phyloP scores from a whole-genome alignment of 1,140 invertebrate species.

The Bombus pyrosoma region DNA sequence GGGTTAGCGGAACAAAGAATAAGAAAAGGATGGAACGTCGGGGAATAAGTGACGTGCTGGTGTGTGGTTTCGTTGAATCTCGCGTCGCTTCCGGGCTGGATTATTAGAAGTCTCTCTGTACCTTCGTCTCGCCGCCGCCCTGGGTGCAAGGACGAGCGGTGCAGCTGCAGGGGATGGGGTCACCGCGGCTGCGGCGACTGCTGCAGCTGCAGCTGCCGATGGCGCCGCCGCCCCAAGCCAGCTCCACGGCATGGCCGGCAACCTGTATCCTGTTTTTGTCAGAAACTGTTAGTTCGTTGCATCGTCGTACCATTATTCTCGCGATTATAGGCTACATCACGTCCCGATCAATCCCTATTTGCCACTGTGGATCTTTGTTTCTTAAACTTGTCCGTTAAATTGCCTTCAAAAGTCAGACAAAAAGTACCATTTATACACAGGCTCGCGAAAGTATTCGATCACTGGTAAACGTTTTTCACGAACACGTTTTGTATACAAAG shows the following conservation, averaged over 20 bases:
- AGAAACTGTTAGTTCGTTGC: conserved; percentile 57
- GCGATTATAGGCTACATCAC: neutral
- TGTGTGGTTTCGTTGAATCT: conserved; percentile 19
- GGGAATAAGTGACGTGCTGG: conserved; percentile 38
- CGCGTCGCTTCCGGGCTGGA: conserved; percentile 29
- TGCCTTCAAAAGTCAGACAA: too few relatives aligned
- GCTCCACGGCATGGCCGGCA: conserved; percentile 81
- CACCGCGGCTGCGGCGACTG: conserved; percentile 80
- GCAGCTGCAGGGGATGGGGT: conserved; percentile 80
- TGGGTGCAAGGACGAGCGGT: conserved; percentile 80
- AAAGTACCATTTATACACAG: too few relatives aligned
- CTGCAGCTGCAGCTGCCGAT: conserved; percentile 81
- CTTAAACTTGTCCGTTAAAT: neutral
- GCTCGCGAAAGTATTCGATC: too few relatives aligned
- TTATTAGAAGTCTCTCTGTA: conserved; percentile 57
- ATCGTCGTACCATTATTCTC: neutral
- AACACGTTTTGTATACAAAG: too few relatives aligned
- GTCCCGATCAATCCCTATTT: conserved; percentile 6
- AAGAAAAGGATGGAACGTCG: too few relatives aligned
- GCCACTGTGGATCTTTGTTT: conserved; percentile 5
- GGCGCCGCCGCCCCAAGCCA: conserved; percentile 80
- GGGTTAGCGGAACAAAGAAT: neutral
- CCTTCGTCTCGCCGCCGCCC: conserved; percentile 80
- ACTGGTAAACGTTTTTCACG: too few relatives aligned
- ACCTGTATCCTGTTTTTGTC: conserved; percentile 80